Evolutionary conservation across 2,113 vertebrate genomes (phyloP), one percentile per base, ranked within the genome.

Genomic region (Panthera leo): DNA sequence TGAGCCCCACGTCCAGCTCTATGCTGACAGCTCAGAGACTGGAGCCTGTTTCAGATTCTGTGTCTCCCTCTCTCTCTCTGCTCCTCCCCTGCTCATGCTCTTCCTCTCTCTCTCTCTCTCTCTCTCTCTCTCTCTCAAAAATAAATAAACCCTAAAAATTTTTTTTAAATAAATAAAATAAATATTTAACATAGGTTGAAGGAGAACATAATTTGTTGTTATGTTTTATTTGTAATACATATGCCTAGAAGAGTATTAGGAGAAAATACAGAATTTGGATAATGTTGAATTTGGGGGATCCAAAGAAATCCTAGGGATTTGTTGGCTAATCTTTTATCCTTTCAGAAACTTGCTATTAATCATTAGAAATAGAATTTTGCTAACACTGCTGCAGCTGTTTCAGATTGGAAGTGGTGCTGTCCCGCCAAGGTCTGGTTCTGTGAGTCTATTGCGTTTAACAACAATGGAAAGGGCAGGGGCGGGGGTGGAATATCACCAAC

Each of bases 261-360:
- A 93, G 87, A 85, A 97, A 96, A 45, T 65, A 68, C 1, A 89
- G 61, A 96, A 91, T 96, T 95, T 34, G 48, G 51, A 94, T 92
- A 92, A 61, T 95, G 82, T 83, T 82, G 36, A 92, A 97, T 86
- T 97, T 96, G 91, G 76, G 51, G n/a, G 23, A 90, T 89, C 58
- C 58, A 94, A 97, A 89, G 45, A 97, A 97, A 95, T 95, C 76
- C 84, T 53, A 39, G 65, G 61, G 65, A 92, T 97, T 97, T 96
- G 39, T 94, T 96, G 71, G 25, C 73, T 97, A 89, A 97, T 97
- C 78, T 93, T 58, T 78, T 73, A 58, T 92, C 55, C 58, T 96
- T 96, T 92, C 68, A 83, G 8, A 95, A 97, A 95, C 92, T 97
- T 94, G 89, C 80, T 78, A 67, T 85, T 96, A 95, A 96, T 96